Evolutionary conservation across 2,888 invertebrate genomes (phyloP).

Genomic region (Diabrotica balteata): DNA sequence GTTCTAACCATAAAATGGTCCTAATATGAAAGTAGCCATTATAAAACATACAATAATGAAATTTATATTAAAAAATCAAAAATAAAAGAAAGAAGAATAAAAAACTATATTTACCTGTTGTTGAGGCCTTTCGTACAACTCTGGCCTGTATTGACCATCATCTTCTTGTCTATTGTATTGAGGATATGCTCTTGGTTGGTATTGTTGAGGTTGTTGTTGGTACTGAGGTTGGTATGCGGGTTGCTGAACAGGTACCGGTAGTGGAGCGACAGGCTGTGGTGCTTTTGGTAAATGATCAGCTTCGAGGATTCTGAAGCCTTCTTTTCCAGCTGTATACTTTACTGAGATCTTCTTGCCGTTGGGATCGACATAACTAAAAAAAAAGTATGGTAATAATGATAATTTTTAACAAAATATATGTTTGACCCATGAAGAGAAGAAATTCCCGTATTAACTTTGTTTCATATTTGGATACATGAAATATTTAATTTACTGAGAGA

Average conservation of each 20-base stretch:
- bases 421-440: no score
- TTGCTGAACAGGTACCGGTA: constrained; percentile 42
- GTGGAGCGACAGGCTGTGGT: constrained; percentile 48
- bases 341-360: constrained; percentile 71
- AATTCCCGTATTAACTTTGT: no score
- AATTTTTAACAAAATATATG: no score
- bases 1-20: neutral
- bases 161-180: constrained; percentile 48
- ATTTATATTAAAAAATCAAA: neutral
- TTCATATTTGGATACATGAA: no score
- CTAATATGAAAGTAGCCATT: no score
- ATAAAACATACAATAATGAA: neutral
- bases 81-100: neutral
- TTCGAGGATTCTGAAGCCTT: constrained; percentile 63
- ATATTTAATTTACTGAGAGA: no score
- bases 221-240: constrained; percentile 37
- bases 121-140: constrained; percentile 43
- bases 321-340: constrained; percentile 63
- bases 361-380: constrained; percentile 61
- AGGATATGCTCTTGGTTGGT: constrained; percentile 35
- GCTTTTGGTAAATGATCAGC: constrained; percentile 61
- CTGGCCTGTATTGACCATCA: constrained; percentile 51
- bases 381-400: neutral
- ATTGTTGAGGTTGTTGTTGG: constrained; percentile 31
- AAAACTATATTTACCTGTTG: constrained; percentile 28